Evolutionary conservation across 1,140 invertebrate genomes (phyloP).

Genomic region (Hermetia illucens): DNA sequence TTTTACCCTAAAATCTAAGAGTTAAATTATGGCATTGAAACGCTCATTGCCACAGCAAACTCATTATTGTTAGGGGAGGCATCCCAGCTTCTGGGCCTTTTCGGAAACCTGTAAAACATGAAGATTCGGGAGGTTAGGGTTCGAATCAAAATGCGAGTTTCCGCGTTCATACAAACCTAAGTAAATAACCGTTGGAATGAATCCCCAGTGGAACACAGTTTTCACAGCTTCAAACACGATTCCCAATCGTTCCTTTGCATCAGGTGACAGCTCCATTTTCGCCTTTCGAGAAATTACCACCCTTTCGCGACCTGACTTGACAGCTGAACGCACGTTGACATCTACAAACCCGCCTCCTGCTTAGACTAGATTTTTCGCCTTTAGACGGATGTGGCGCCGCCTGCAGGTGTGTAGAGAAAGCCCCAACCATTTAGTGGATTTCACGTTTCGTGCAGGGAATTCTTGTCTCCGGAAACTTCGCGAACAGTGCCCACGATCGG

Average conservation of each 20-base stretch:
- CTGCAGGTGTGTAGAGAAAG: no score
- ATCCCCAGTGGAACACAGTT: slow-evolving; percentile 51
- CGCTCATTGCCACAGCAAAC: slow-evolving; percentile 35
- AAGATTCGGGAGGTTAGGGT: slow-evolving; percentile 6
- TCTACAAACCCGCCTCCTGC: no score
- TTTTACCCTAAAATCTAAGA: no score
- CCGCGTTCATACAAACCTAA: slow-evolving; percentile 36
- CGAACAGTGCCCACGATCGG: no score
- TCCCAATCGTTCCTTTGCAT: slow-evolving; percentile 42
- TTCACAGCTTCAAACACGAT: slow-evolving; percentile 41
- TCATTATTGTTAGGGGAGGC: slow-evolving; percentile 39
- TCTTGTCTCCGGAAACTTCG: no score
- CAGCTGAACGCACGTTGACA: no score
- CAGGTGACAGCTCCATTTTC: slow-evolving; percentile 30
- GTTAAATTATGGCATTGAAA: no score
- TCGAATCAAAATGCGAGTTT: background rate
- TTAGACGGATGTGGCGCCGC: no score
- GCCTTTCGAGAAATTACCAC: background rate
- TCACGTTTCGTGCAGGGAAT: no score
- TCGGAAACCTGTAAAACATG: slow-evolving; percentile 34
- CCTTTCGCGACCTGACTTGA: no score
- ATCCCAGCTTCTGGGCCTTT: slow-evolving; percentile 48
- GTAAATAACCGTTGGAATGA: slow-evolving; percentile 49
- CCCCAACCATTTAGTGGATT: no score
- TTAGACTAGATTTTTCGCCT: no score